These are phyloP conservation scores for Ormia ochracea DNA, from an alignment of 2,888 invertebrate species.

Conservation along the genomic window DNA sequence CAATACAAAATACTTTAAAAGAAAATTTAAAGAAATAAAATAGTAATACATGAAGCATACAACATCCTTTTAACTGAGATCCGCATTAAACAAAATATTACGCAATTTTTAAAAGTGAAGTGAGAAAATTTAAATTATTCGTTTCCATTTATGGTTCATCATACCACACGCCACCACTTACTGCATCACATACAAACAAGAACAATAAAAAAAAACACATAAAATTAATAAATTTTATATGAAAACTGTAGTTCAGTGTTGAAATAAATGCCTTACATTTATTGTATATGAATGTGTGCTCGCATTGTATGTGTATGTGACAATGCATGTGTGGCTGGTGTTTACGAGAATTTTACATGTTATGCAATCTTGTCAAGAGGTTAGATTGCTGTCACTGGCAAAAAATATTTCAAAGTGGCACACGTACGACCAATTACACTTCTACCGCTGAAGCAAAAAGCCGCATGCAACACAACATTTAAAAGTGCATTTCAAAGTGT, in stretches of 20 bases:
- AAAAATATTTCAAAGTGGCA: conserved; percentile 12
- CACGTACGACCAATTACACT: conserved; percentile 33
- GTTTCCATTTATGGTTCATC: background rate
- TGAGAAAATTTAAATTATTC: conserved; percentile 11
- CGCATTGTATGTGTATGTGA: background rate
- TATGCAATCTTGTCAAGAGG: conserved; percentile 1
- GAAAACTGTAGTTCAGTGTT: background rate
- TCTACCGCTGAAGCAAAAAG: conserved; percentile 23
- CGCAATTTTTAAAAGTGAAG: conserved; percentile 34
- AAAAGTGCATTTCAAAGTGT: conserved; percentile 20
- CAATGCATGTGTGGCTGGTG: conserved; percentile 14
- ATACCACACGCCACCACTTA: background rate
- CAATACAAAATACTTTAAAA: background rate
- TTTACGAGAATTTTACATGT: background rate
- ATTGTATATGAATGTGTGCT: background rate
- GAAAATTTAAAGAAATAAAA: background rate
- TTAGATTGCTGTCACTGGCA: conserved; percentile 15
- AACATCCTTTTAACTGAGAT: background rate
- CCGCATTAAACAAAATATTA: conserved; percentile 29
- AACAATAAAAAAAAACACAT: background rate
- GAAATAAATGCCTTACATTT: conserved; percentile 25
- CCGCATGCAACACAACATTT: conserved; percentile 8
- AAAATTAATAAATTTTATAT: conserved; percentile 12
- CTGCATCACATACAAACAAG: background rate
- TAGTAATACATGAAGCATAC: too few species aligned